Conservation (phyloP, 2,113 vertebrate species). For the Aythya baeri region DNA sequence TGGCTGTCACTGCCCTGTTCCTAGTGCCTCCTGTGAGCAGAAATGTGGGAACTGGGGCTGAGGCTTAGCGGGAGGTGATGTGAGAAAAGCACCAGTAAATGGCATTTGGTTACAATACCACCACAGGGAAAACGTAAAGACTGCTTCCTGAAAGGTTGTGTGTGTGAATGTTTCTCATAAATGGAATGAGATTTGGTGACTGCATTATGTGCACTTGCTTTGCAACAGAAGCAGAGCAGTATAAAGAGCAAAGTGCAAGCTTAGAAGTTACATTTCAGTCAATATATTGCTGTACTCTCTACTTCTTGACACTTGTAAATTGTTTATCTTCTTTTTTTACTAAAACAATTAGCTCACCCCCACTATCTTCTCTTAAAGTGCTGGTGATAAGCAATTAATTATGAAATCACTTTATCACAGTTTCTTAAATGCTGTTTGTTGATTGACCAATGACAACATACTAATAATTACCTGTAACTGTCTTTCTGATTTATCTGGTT, state of each 20-base stretch:
- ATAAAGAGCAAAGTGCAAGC: not conserved
- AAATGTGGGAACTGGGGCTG: rapidly evolving
- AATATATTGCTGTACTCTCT: not conserved
- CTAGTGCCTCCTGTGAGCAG: not conserved
- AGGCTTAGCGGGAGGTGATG: not conserved
- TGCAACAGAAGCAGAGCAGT: not conserved
- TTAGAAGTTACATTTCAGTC: not conserved
- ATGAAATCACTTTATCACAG: slow-evolving; percentile 33
- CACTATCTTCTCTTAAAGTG: not conserved
- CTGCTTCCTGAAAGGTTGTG: not conserved
- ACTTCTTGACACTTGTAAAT: not conserved
- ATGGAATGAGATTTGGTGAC: not conserved
- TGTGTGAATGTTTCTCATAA: not conserved
- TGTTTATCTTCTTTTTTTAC: slow-evolving; percentile 7
- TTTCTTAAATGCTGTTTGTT: slow-evolving; percentile 35
- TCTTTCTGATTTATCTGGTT: slow-evolving; percentile 55
- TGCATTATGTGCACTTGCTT: not conserved
- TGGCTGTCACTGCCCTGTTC: not conserved
- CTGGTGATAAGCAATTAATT: slow-evolving; percentile 32
- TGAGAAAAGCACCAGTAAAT: not conserved
- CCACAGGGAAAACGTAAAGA: not conserved
- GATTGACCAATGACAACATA: slow-evolving; percentile 44
- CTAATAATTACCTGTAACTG: slow-evolving; percentile 35
- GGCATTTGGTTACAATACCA: not conserved
- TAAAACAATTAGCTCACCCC: slow-evolving; percentile 7